These are phyloP conservation scores for Zapornia atra DNA, from an alignment of 2,113 vertebrate species.

Conservation along the genomic window DNA sequence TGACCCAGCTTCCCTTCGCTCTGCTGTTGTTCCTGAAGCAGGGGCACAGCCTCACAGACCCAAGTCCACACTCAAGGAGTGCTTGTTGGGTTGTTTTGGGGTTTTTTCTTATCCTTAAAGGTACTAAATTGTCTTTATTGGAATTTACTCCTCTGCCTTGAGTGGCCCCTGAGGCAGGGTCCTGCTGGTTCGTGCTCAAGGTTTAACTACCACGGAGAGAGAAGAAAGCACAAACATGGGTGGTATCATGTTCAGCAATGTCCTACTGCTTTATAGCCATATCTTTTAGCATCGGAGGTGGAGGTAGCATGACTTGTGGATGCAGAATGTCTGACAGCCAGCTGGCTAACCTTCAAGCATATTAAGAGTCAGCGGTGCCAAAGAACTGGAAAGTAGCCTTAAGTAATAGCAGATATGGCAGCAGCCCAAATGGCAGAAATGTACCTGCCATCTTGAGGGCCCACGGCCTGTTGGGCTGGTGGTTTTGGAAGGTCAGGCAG, in stretches of 20 bases:
- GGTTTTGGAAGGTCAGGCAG: background rate
- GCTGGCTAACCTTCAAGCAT: conserved; percentile 47
- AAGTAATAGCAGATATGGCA: conserved; percentile 51
- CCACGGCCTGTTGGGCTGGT: background rate
- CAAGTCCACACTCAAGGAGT: background rate
- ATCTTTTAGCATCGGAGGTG: conserved; percentile 37
- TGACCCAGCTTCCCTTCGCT: background rate
- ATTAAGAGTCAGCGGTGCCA: background rate
- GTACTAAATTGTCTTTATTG: background rate
- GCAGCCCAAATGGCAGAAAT: background rate
- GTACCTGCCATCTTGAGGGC: background rate
- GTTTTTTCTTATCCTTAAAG: background rate
- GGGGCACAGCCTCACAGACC: background rate
- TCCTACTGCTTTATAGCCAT: background rate
- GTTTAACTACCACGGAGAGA: background rate
- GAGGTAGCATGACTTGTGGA: conserved; percentile 29
- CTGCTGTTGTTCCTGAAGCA: background rate
- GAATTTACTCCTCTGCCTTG: background rate
- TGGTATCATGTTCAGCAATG: background rate
- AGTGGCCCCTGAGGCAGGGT: background rate
- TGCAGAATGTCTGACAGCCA: conserved; percentile 11
- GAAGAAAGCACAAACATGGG: background rate
- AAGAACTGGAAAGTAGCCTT: background rate
- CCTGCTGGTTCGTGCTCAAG: background rate
- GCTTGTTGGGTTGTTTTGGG: background rate